Conservation (phyloP, 2,888 invertebrate species). For the Drosophila formosana region DNA sequence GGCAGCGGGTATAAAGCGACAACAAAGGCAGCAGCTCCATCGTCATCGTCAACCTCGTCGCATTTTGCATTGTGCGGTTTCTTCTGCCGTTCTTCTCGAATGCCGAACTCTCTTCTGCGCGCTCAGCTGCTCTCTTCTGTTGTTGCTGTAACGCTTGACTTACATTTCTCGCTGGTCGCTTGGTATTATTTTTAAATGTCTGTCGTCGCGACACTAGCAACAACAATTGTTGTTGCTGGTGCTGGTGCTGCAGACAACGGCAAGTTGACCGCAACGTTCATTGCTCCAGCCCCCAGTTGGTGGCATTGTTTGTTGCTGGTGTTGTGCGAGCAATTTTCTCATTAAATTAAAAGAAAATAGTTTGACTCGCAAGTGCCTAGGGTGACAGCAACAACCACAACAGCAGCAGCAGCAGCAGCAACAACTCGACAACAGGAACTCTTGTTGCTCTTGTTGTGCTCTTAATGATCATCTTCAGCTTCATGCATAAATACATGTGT, state of each 20-base stretch:
- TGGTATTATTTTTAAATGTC: slow-evolving; percentile 73
- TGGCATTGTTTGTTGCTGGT: slow-evolving; percentile 6
- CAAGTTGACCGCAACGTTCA: slow-evolving; percentile 79
- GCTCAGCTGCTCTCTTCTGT: neutral
- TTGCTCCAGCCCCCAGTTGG: slow-evolving; percentile 61
- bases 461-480: slow-evolving; percentile 2
- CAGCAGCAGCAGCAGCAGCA: slow-evolving; percentile 6
- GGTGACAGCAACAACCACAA: slow-evolving; percentile 41
- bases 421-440: slow-evolving; percentile 11
- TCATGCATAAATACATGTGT: neutral
- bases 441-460: slow-evolving; percentile 12
- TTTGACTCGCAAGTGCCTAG: slow-evolving; percentile 55
- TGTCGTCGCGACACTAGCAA: slow-evolving; percentile 63
- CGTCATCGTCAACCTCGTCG: neutral
- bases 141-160: slow-evolving; percentile 70
- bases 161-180: slow-evolving; percentile 66
- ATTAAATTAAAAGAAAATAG: slow-evolving; percentile 79
- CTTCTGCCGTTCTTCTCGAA: neutral
- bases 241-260: slow-evolving; percentile 44
- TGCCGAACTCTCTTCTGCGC: neutral
- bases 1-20: neutral
- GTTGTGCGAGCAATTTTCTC: slow-evolving; percentile 66
- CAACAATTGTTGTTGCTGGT: slow-evolving; percentile 24
- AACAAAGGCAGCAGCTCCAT: neutral
- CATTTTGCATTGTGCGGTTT: neutral